Evolutionary conservation across 2,888 invertebrate species (phyloP).

Genomic region (Cynaeus angustus): DNA sequence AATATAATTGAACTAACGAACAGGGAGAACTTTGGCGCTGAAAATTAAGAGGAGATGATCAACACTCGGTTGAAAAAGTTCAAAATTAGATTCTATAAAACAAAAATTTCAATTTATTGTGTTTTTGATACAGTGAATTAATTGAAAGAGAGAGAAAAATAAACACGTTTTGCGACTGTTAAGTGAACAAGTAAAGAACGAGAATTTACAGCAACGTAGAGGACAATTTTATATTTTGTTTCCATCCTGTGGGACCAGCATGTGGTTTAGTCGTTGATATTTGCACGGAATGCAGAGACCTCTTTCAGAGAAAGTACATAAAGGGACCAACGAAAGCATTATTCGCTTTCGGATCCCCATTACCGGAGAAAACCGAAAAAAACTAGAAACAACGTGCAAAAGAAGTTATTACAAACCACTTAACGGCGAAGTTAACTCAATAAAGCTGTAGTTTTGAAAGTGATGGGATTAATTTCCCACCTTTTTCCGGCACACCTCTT

Average conservation of each 20-base stretch:
- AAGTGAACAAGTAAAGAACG: no score
- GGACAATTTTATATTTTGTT: constrained; percentile 26
- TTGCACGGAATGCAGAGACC: constrained; percentile 28
- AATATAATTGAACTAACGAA: constrained; percentile 4
- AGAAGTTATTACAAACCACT: neutral
- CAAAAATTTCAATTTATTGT: no score
- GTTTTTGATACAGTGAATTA: no score
- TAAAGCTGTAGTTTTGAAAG: neutral
- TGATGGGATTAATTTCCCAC: neutral
- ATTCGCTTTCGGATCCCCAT: constrained; percentile 28
- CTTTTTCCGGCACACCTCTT: neutral
- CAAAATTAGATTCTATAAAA: no score
- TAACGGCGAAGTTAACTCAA: neutral
- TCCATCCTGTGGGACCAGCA: constrained; percentile 31
- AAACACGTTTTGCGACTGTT: no score
- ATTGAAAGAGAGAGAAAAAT: no score
- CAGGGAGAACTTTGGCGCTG: neutral
- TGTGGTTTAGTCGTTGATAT: constrained; percentile 34
- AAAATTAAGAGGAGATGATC: neutral
- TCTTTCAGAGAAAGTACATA: constrained; percentile 29
- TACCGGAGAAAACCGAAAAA: constrained; percentile 9
- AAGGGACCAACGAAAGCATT: constrained; percentile 21
- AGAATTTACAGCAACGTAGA: constrained; percentile 18
- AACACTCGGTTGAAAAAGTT: neutral
- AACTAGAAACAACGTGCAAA: constrained; percentile 3